Percentiles rank a stretch among this genome's conserved stretches.
phyloP scores from a whole-genome alignment of 2,888 invertebrate genomes.

The Meteorus cinctellus region DNA sequence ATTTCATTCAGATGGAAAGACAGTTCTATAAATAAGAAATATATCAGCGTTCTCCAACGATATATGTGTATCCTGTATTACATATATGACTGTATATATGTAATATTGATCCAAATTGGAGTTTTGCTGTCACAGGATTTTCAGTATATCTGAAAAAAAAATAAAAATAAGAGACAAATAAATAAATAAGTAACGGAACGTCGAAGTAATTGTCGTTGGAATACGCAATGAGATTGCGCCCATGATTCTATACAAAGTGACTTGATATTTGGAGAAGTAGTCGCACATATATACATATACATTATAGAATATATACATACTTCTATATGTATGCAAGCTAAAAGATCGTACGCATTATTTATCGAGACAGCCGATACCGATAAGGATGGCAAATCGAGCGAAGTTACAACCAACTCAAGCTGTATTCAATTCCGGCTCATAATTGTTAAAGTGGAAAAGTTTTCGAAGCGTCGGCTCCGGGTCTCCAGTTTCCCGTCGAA shows the following conservation, averaged over 20 bases:
- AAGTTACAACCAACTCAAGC: slow-evolving; percentile 64
- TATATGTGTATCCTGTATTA: background rate
- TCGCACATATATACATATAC: background rate
- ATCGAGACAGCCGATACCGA: slow-evolving; percentile 64
- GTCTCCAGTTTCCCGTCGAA: slow-evolving; percentile 42
- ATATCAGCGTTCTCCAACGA: background rate
- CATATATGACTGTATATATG: background rate
- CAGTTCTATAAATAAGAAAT: slow-evolving; percentile 2
- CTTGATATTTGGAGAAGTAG: background rate
- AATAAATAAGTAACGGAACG: background rate
- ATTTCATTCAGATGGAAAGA: slow-evolving; percentile 10
- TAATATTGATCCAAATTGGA: slow-evolving; percentile 8
- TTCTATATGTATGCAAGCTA: slow-evolving; percentile 23
- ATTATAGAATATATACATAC: background rate
- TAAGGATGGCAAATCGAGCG: slow-evolving; percentile 67
- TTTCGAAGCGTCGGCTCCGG: slow-evolving; percentile 58
- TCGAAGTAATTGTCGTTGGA: background rate
- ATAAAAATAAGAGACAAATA: background rate
- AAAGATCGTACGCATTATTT: slow-evolving; percentile 62
- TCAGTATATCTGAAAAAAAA: background rate
- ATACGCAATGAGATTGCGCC: slow-evolving; percentile 2
- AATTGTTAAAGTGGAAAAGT: slow-evolving; percentile 70
- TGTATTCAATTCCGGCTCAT: slow-evolving; percentile 68
- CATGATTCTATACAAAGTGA: background rate
- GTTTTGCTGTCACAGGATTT: background rate